These are phyloP conservation scores for Samia ricini DNA, from an alignment of 1,140 invertebrate species.

Conservation along the genomic window DNA sequence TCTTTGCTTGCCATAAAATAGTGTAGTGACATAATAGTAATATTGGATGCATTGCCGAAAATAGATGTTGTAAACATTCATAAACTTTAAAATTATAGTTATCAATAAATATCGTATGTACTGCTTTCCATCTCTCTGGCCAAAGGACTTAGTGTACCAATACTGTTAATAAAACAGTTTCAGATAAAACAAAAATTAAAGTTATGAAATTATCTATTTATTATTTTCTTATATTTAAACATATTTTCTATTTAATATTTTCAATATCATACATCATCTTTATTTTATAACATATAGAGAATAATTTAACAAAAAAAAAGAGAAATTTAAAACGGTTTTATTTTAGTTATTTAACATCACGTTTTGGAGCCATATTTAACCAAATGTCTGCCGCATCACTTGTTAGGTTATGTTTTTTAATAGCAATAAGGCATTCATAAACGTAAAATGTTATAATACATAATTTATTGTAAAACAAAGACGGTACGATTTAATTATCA, in stretches of 20 bases:
- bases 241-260: neutral
- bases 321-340: neutral
- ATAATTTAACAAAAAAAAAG: neutral
- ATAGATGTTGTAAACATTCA: neutral
- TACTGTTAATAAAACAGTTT: neutral
- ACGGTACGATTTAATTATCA: conserved; percentile 33
- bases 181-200: neutral
- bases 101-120: too few species aligned
- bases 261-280: too few species aligned
- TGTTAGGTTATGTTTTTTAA: conserved; percentile 14
- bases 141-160: neutral
- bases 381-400: conserved; percentile 2
- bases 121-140: neutral
- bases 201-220: too few species aligned
- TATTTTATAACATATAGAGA: too few species aligned
- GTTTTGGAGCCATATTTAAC: neutral
- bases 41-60: conserved; percentile 2
- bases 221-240: neutral
- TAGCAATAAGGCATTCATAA: conserved; percentile 67
- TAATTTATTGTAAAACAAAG: conserved; percentile 72
- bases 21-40: neutral
- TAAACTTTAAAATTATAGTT: neutral
- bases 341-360: conserved; percentile 44
- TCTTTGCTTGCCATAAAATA: conserved; percentile 65
- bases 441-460: conserved; percentile 61